A percentile compares a stretch with the other conserved stretches of the same genome.
These are phyloP conservation scores for Petrocephalus microphthalmus DNA, from an alignment of 2,113 vertebrate species.

Conservation along the genomic window DNA sequence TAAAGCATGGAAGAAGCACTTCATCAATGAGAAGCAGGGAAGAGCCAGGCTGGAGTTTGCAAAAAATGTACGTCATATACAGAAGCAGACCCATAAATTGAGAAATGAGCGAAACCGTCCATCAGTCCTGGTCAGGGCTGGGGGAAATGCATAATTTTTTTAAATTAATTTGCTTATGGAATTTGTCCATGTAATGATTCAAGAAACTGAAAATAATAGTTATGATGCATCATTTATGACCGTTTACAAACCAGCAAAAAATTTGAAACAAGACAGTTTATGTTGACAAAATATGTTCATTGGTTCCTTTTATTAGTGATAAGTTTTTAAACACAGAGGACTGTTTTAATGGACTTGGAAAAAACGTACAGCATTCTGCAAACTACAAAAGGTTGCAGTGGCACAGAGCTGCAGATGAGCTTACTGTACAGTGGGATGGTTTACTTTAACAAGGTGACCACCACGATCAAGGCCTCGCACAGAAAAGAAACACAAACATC, in stretches of 20 bases:
- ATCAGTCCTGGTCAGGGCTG: neutral
- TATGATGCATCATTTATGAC: neutral
- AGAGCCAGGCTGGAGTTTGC: too few relatives aligned
- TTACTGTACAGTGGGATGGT: slow-evolving; percentile 4
- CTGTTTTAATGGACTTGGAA: neutral
- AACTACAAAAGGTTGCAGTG: neutral
- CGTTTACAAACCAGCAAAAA: neutral
- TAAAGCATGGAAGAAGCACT: too few relatives aligned
- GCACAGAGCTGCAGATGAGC: neutral
- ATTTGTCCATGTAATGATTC: neutral
- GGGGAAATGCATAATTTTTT: neutral
- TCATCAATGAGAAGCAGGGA: too few relatives aligned
- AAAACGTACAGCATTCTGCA: neutral
- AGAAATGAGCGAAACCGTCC: neutral
- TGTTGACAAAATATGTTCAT: slow-evolving; percentile 12
- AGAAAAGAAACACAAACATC: neutral
- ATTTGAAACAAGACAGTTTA: neutral
- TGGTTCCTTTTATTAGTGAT: slow-evolving; percentile 1
- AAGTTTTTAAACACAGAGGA: slow-evolving; percentile 2
- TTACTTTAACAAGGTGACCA: neutral
- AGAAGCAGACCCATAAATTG: too few relatives aligned
- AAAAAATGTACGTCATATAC: too few relatives aligned
- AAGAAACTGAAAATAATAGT: neutral
- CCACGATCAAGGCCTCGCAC: neutral
- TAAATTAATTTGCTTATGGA: neutral